Evolutionary conservation across 53 echinoderm and acorn worm genomes (phyloP).

Genomic region (Hippasteria phrygiana): DNA sequence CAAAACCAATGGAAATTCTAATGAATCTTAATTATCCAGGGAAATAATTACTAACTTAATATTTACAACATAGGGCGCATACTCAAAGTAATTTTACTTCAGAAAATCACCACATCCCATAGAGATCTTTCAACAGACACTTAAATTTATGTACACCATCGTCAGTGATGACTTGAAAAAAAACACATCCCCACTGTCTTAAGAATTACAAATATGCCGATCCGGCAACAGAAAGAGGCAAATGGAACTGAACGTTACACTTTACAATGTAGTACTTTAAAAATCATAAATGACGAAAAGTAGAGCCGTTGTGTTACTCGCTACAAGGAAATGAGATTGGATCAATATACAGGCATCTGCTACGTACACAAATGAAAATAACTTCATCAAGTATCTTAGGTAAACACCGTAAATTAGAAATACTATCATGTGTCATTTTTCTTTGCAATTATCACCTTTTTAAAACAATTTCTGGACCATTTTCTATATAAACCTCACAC

Average conservation of each 20-base stretch:
- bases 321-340: too few species aligned
- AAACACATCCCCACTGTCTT: neutral
- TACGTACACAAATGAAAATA: too few species aligned
- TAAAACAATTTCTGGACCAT: too few species aligned
- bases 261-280: conserved; percentile 46
- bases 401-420: too few species aligned
- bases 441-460: too few species aligned
- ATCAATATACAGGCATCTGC: too few species aligned
- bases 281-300: neutral
- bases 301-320: too few species aligned
- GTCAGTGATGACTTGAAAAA: neutral
- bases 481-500: too few species aligned
- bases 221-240: neutral
- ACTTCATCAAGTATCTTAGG: too few species aligned
- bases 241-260: neutral
- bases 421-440: too few species aligned
- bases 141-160: conserved; percentile 31
- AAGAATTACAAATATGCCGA: neutral
- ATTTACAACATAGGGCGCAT: conserved; percentile 5
- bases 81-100: neutral
- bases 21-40: neutral
- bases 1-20: neutral
- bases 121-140: neutral
- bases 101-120: neutral
- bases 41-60: neutral